Percentiles rank a stretch among this genome's conserved stretches.
phyloP scores from a whole-genome alignment of 2,888 invertebrate species.

The Tanypteryx hageni region DNA sequence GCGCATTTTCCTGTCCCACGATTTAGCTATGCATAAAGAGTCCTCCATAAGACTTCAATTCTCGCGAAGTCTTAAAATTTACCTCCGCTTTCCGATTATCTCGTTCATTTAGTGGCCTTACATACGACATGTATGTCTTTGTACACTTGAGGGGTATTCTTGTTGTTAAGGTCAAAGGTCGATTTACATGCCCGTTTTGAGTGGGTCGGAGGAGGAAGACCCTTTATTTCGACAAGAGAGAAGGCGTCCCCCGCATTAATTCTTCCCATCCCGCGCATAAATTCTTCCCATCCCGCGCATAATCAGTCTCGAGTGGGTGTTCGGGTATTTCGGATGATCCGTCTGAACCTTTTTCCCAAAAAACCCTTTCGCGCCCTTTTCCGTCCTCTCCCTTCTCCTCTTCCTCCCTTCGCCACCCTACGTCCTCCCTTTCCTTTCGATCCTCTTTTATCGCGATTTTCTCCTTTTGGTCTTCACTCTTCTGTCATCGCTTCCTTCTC shows the following conservation, averaged over 20 bases:
- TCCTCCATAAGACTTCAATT: not conserved
- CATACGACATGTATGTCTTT: not conserved
- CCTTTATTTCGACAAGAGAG: not conserved
- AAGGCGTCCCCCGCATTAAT: constrained; percentile 3
- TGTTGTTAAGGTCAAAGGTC: not conserved
- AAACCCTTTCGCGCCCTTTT: not conserved
- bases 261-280: not conserved
- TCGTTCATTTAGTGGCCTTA: not conserved
- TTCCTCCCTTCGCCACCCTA: not conserved
- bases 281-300: not conserved
- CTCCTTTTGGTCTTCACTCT: not conserved
- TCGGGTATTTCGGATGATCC: not conserved
- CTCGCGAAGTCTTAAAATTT: not conserved
- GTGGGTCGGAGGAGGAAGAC: not conserved
- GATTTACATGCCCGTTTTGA: not conserved
- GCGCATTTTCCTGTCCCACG: too few relatives aligned
- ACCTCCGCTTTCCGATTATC: not conserved
- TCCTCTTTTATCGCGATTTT: not conserved
- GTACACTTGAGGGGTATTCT: not conserved
- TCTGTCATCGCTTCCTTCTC: not conserved
- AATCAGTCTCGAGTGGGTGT: not conserved
- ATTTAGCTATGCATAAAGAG: too few relatives aligned
- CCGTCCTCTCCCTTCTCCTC: not conserved
- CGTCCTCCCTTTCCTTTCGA: not conserved
- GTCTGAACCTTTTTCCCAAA: not conserved